Conservation (phyloP, 1,140 invertebrate genomes). For the Phymastichus coffea region DNA sequence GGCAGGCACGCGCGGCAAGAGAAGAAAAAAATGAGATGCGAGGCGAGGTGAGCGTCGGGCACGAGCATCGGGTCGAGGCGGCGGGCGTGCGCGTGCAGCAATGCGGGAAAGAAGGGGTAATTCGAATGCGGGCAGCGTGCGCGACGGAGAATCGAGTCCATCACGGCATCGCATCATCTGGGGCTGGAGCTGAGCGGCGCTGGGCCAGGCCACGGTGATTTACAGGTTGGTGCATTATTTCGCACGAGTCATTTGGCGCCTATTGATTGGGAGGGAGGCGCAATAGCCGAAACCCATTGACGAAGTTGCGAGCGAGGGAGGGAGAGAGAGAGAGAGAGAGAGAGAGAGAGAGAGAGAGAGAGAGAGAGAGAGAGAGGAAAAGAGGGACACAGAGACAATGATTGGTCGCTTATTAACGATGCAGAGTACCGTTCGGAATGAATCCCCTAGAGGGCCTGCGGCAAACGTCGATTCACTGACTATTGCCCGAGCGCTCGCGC, state of each 20-base stretch:
- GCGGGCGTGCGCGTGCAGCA: no score
- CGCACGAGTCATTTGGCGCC: slow-evolving; percentile 21
- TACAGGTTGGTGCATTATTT: slow-evolving; percentile 18
- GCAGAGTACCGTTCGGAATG: neutral
- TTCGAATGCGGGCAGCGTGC: no score
- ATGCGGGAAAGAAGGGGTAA: no score
- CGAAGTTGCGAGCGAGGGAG: neutral
- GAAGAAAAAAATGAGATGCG: no score
- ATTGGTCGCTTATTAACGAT: slow-evolving; percentile 27
- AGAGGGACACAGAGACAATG: neutral
- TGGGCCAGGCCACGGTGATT: neutral
- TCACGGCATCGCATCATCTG: neutral
- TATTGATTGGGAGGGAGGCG: slow-evolving; percentile 5
- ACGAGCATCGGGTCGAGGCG: no score
- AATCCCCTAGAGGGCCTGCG: neutral
- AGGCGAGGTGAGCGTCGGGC: no score
- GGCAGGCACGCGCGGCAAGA: no score
- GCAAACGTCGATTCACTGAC: slow-evolving; percentile 4
- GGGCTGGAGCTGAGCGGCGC: neutral
- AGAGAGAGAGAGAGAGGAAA: neutral
- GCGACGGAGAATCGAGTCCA: no score
- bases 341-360: slow-evolving; percentile 5
- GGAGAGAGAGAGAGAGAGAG: neutral
- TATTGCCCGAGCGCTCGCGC: neutral
- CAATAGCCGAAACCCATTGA: neutral